Base-by-base conservation (phyloP, 1,140 invertebrate species). In the Aethina tumida region DNA sequence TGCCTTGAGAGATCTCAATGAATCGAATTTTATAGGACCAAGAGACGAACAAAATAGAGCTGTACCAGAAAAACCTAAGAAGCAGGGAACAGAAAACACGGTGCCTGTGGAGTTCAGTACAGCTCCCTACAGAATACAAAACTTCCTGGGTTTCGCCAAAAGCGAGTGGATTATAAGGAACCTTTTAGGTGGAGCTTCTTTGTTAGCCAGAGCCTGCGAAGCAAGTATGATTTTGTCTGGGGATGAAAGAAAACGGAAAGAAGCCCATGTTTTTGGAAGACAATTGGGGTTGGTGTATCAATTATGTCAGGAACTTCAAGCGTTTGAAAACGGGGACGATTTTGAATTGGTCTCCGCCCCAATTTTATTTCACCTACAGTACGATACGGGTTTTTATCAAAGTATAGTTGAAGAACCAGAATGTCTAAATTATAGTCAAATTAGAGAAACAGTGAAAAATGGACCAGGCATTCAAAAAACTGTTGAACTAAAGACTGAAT, bases 281-380 rank as follows among this genome's bases (percentile, higher is more conserved):
- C 84, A 92, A 66, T 67, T 94, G 31, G 87, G 85, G 1, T 67
- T 92, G 13, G 85, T 86, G 21, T 90, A 84, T 79, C 89, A 94
- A 66, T 86, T 89, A 7, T 71, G 71, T 51, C 55, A 73, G 5
- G 74, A 78, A 21, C 27, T 42, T 12, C 25, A 45, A 22, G 16
- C 38, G 27, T 45, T 52, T 27, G 33, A 51, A 50, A 41, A 31
- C n/a, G n/a, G n/a, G 45, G 37, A 24, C 62, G 65, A n/a, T 2
- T 84, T 84, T 45, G 81, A 71, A 47, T 57, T 91, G 10, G 77
- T 83, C 16, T 83, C 81, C 26, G 84, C 85, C 19, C 88, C 88
- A 1, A 74, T 91, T 0, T 74, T 91, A 51, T 84, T 87, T 52
- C 83, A 88, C 38, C 62, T 89, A 35, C 74, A 86, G 60, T 68